Percentiles rank a stretch among this genome's conserved stretches.
Conservation (phyloP, 1,140 invertebrate genomes). For the Cheumatopsyche charites region DNA sequence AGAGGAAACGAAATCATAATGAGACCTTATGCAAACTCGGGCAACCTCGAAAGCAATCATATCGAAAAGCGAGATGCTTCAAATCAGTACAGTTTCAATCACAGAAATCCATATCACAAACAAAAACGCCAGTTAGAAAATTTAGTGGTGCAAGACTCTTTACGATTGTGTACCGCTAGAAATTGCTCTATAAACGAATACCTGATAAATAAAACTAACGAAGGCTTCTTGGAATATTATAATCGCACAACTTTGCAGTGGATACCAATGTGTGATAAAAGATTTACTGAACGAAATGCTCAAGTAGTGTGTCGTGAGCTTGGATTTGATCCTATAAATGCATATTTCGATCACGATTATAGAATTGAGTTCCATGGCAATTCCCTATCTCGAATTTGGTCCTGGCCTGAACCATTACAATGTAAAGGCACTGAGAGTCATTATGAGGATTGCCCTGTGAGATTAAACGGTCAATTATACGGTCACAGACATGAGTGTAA, state of each 20-base stretch:
- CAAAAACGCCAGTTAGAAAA: conserved; percentile 61
- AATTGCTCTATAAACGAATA: conserved; percentile 68
- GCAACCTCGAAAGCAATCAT: conserved; percentile 56
- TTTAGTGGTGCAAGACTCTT: conserved; percentile 63
- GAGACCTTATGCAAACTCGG: conserved; percentile 67
- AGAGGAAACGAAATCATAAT: conserved; percentile 82
- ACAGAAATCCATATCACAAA: conserved; percentile 46
- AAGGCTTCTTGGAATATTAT: conserved; percentile 93
- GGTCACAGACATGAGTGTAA: conserved; percentile 83
- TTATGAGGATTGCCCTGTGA: conserved; percentile 86
- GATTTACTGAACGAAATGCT: conserved; percentile 94
- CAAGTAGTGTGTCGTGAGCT: conserved; percentile 94
- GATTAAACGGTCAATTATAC: conserved; percentile 88
- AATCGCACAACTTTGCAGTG: conserved; percentile 94
- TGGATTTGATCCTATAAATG: conserved; percentile 88
- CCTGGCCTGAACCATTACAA: conserved; percentile 92
- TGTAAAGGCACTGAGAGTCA: conserved; percentile 82
- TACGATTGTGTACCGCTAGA: conserved; percentile 75
- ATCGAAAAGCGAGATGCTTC: conserved; percentile 54
- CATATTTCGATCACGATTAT: conserved; percentile 80
- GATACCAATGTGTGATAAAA: conserved; percentile 94
- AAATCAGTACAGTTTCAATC: conserved; percentile 45
- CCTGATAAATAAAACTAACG: conserved; percentile 61
- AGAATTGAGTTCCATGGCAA: conserved; percentile 86
- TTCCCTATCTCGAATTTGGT: conserved; percentile 83